These are phyloP conservation scores for Apodemus sylvaticus DNA, from an alignment of 2,113 vertebrate genomes.

Conservation along the genomic window DNA sequence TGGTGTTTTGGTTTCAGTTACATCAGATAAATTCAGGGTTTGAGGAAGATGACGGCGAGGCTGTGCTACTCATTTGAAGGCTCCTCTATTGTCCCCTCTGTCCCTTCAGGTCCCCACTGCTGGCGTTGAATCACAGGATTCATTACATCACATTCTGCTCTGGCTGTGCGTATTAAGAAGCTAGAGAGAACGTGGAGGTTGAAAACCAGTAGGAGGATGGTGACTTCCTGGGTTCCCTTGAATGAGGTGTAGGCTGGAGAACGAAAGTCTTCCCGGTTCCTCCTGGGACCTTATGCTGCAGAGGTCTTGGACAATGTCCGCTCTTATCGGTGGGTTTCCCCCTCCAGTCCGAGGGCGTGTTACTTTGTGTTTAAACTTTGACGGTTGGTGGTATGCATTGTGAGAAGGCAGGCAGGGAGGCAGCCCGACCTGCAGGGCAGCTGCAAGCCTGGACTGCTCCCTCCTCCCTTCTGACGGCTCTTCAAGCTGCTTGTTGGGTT, in stretches of 20 bases:
- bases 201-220: neutral
- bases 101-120: neutral
- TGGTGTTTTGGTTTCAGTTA: constrained; percentile 25
- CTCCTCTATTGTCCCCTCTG: neutral
- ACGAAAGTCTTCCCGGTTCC: neutral
- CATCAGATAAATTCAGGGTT: neutral
- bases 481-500: neutral
- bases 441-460: neutral
- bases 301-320: neutral
- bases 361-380: neutral
- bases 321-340: neutral
- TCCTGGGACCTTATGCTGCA: neutral
- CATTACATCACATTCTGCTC: neutral
- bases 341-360: neutral
- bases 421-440: neutral
- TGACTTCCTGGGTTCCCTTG: neutral
- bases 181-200: neutral
- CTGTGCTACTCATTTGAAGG: neutral
- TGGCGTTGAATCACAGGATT: neutral
- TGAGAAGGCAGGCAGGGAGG: neutral
- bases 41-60: neutral
- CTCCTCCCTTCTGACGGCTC: neutral
- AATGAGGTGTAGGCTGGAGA: neutral
- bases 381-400: neutral
- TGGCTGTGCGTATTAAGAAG: neutral